These are phyloP conservation scores for Eleutherodactylus coqui DNA, from an alignment of 2,797 vertebrate genomes.

Conservation along the genomic window DNA sequence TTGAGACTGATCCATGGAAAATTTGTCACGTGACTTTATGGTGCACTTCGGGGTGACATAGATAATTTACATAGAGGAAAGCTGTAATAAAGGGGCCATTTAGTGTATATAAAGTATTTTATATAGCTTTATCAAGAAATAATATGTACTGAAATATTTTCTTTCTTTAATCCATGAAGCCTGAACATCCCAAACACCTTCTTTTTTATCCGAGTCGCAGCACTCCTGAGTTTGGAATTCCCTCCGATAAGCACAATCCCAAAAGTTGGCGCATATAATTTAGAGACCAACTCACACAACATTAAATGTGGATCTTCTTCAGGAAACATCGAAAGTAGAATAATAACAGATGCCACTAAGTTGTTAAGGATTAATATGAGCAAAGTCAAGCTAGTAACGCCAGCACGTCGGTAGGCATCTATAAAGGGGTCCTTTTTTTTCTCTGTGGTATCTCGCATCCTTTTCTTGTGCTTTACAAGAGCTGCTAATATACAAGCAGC, in stretches of 20 bases:
- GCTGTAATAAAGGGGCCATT: too few relatives aligned
- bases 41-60: too few relatives aligned
- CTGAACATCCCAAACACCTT: not conserved
- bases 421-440: not conserved
- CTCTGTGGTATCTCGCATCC: not conserved
- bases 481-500: not conserved
- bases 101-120: too few relatives aligned
- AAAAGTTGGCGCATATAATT: not conserved
- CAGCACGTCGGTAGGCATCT: not conserved
- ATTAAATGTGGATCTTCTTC: not conserved
- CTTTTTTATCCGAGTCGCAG: not conserved
- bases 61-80: too few relatives aligned
- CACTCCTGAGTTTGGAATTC: not conserved
- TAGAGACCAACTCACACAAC: not conserved
- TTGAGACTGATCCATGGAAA: too few relatives aligned
- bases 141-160: not conserved
- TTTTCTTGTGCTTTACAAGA: not conserved
- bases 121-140: not conserved
- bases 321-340: not conserved
- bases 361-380: not conserved
- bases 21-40: too few relatives aligned
- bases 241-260: not conserved
- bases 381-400: not conserved
- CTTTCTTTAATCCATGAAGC: not conserved
- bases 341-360: not conserved